These are phyloP conservation scores for Solenodon paradoxus DNA, from an alignment of 2,113 vertebrate species.

Conservation along the genomic window DNA sequence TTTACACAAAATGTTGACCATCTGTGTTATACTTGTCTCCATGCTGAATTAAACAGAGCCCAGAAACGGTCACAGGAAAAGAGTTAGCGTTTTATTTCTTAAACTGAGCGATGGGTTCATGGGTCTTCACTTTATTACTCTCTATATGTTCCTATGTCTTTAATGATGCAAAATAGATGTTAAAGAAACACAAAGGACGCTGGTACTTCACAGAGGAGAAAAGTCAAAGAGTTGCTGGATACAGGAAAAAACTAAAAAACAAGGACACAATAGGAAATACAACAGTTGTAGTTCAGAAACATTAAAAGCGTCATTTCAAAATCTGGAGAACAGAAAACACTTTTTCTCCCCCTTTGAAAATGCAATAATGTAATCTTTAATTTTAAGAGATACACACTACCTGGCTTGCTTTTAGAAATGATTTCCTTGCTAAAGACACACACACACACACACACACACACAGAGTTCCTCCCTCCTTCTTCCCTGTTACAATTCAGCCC, in stretches of 20 bases:
- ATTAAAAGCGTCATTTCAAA: conserved; percentile 34
- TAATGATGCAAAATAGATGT: conserved; percentile 5
- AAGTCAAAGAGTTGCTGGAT: background rate
- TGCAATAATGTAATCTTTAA: background rate
- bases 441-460: background rate
- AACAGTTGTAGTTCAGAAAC: background rate
- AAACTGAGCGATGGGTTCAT: background rate
- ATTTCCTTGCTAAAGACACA: conserved; percentile 41
- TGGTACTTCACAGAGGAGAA: background rate
- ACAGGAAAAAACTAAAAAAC: background rate
- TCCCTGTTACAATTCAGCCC: conserved; percentile 66
- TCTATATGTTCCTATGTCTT: background rate
- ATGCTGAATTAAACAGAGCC: background rate
- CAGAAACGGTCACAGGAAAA: background rate
- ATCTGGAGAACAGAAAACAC: background rate
- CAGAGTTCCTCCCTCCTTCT: background rate
- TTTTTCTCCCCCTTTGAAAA: background rate
- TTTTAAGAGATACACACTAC: background rate
- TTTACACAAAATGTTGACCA: conserved; percentile 61
- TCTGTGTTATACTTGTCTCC: conserved; percentile 28
- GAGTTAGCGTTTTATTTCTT: background rate
- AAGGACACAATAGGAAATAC: background rate
- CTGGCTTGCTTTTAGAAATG: conserved; percentile 38
- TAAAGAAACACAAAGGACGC: background rate
- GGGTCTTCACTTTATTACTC: background rate